These are phyloP conservation scores for Panzeria rudis DNA, from an alignment of 2,888 invertebrate species.

Conservation along the genomic window DNA sequence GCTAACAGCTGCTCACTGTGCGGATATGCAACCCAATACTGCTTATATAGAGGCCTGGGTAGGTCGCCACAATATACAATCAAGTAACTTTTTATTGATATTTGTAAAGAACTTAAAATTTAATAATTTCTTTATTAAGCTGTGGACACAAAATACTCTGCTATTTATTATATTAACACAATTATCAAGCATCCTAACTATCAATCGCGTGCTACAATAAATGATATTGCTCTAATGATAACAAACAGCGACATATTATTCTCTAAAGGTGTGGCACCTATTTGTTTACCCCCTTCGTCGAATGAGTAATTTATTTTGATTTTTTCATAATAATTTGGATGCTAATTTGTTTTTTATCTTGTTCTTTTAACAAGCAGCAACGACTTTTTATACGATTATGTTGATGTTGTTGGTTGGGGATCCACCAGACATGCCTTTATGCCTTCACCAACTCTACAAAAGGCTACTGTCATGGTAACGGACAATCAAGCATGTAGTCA, in stretches of 20 bases:
- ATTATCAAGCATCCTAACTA: constrained; percentile 78
- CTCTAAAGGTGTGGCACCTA: constrained; percentile 85
- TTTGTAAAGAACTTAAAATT: not conserved
- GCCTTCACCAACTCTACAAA: constrained; percentile 83
- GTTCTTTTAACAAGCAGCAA: constrained; percentile 22
- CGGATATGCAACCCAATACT: constrained; percentile 47
- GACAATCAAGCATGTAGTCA: constrained; percentile 74
- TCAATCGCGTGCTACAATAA: constrained; percentile 70
- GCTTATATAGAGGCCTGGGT: constrained; percentile 82
- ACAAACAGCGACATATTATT: constrained; percentile 83
- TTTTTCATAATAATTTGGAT: not conserved
- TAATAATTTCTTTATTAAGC: constrained; percentile 30
- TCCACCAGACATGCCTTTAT: constrained; percentile 84
- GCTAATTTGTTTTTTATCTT: not conserved
- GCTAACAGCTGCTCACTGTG: constrained; percentile 85
- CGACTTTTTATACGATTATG: constrained; percentile 75
- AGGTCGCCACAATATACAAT: constrained; percentile 84
- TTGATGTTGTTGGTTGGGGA: constrained; percentile 84
- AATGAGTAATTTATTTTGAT: not conserved
- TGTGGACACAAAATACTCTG: constrained; percentile 63
- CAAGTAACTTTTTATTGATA: not conserved
- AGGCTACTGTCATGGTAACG: constrained; percentile 83
- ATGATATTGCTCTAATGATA: constrained; percentile 85
- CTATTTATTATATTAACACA: constrained; percentile 77
- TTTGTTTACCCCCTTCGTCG: constrained; percentile 85